phyloP scores from a whole-genome alignment of 2,888 invertebrate genomes.

The Macrostomum cliftonense region DNA sequence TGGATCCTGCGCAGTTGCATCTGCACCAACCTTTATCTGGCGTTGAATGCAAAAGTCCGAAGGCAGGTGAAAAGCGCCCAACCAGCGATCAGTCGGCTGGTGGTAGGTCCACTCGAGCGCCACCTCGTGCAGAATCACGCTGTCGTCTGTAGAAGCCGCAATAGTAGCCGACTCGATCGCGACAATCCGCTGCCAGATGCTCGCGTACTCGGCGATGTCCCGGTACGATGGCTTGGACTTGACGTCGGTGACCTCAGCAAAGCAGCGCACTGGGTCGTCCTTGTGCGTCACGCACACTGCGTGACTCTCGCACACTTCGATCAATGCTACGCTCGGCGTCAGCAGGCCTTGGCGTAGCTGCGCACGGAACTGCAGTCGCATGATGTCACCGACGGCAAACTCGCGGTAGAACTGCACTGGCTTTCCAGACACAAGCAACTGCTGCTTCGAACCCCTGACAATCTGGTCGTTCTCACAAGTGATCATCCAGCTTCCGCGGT shows the following conservation, averaged over 20 bases:
- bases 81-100: too few relatives aligned
- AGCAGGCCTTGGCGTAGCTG: conserved; percentile 18
- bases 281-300: conserved; percentile 28
- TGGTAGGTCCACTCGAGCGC: conserved; percentile 18
- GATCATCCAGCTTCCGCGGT: too few relatives aligned
- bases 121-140: conserved; percentile 21
- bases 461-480: too few relatives aligned
- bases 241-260: conserved; percentile 9
- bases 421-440: too few relatives aligned
- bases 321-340: conserved; percentile 21
- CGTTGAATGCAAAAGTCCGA: conserved; percentile 18
- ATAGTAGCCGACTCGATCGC: conserved; percentile 20
- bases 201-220: conserved; percentile 19
- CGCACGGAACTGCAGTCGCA: conserved; percentile 21
- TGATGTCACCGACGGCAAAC: conserved; percentile 11
- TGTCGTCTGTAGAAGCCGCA: conserved; percentile 17
- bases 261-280: conserved; percentile 15
- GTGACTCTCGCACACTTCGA: conserved; percentile 20
- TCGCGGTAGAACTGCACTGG: too few relatives aligned
- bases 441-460: too few relatives aligned
- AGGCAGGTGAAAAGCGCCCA: conserved; percentile 16
- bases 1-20: too few relatives aligned
- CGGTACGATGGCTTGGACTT: conserved; percentile 14
- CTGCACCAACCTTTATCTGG: conserved; percentile 16
- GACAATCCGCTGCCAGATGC: conserved; percentile 21